Evolutionary conservation across 1,140 invertebrate genomes (phyloP), one percentile per base, ranked within the genome.

Genomic region (Drosophila novamexicana): DNA sequence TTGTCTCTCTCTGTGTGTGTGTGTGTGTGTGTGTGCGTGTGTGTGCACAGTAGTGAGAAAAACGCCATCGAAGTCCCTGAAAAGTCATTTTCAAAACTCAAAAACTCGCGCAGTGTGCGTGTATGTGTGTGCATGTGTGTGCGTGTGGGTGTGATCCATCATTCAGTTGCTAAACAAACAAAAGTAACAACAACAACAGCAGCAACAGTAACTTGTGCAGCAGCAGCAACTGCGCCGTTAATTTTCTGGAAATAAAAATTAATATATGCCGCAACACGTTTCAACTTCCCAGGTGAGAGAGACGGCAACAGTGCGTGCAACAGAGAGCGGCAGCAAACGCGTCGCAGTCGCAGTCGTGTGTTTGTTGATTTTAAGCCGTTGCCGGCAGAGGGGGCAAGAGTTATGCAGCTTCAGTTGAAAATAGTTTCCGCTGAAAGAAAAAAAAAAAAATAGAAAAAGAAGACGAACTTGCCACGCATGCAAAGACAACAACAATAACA

Each of bases 211-310:
- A 37, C 45, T 58, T 40, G 52, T 10, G 7, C 9, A 54, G 73
- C 57, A 67, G 61, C 63, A 59, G 67, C 49, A 64, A 68, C 66
- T 65, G 65, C 29, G 45, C 66, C 77, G 82, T 85, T 88, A 82
- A 86, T 86, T 88, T 86, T 70, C 77, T 52, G 75, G 69, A 85
- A 86, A 86, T 88, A 89, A 88, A 88, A 88, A 88, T 88, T 88
- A 88, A 88, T 88, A 83, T 88, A 88, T 88, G 84, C 83, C 67
- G 83, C 80, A 83, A 71, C 83, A 88, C 83, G 83, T 70, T 77
- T 56, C 79, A 76, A 58, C 83, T 77, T 78, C 78, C 67, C 74
- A 68, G 36, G 59, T 18, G 44, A 37, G 8, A 7, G 37, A 49
- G 44, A 42, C 6, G 10, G 37, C 29, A 37, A 34, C 6, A 37